Conservation (phyloP, 2,113 vertebrate species). For the Myotis davidii region DNA sequence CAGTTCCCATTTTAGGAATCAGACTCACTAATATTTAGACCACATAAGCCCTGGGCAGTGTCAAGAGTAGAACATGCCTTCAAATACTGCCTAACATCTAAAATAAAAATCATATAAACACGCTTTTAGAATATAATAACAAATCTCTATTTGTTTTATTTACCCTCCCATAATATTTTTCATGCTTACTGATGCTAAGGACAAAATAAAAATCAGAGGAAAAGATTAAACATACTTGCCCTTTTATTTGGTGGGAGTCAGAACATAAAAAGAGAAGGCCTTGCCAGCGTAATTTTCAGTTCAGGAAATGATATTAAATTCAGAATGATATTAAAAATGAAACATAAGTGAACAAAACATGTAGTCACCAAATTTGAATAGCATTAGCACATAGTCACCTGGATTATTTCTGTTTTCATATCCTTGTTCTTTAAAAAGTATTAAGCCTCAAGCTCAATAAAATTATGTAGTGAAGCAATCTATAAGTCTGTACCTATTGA, state of each 20-base stretch:
- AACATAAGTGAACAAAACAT: background rate
- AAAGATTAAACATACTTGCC: background rate
- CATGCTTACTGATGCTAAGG: background rate
- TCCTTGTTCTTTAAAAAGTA: background rate
- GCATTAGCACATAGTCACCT: background rate
- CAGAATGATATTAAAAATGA: background rate
- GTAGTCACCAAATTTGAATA: background rate
- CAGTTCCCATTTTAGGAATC: slow-evolving; percentile 53
- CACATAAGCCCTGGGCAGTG: slow-evolving; percentile 28
- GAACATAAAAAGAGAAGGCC: background rate
- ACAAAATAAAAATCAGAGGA: background rate
- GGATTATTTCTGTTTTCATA: slow-evolving; percentile 10
- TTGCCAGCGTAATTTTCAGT: slow-evolving; percentile 11
- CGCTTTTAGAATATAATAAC: background rate
- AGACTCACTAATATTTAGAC: slow-evolving; percentile 66
- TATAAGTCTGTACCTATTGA: background rate
- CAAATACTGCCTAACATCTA: slow-evolving; percentile 51
- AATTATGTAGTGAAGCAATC: background rate
- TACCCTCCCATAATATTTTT: background rate
- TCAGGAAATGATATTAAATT: background rate
- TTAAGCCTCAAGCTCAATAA: background rate
- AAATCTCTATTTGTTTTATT: background rate
- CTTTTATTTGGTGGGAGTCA: background rate
- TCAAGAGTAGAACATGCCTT: slow-evolving; percentile 44
- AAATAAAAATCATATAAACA: slow-evolving; percentile 52